Evolutionary conservation across 1,140 invertebrate genomes (phyloP), one percentile per base, ranked within the genome.

Genomic region (Vanessa atalanta): DNA sequence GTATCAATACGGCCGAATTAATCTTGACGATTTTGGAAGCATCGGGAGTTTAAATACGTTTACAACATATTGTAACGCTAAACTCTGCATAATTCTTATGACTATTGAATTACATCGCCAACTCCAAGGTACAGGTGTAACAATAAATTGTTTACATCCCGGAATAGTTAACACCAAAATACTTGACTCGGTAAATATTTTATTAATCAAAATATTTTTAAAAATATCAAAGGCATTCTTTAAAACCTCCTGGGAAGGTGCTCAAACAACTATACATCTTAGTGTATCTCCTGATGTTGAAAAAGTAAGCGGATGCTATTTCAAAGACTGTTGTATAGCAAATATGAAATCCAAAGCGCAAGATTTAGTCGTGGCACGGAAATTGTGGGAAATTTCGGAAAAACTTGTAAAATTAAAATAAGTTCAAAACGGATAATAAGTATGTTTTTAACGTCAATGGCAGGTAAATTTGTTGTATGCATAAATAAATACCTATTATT

Each of bases 41-140:
- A 48, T 15, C 15, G 15, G 47, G 26, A 55, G 20, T 31, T 43
- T 74, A 50, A 55, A 23, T 12, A 53, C 51, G 15, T 31, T 47
- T 15, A n/a, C 31, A 65, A 43, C 48, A 4, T 82, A 82, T 57
- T 23, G 37, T 70, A 95, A 95, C 26, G 96, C 97, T 0, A 99
- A 98, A 89, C 95, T 97, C 65, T 97, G 96, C 31, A 97, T 97
- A 79, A 95, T 98, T 74, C 94, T 97, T 43, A 98, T 98, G 89
- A 95, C 96, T 0, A 89, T 94, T 23, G 97, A 98, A 93, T 86
- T 98, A 65, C 95, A 96, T 0, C 93, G 94, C 76, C 93, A 95
- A 70, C 88, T 98, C 14, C 93, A 97, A 86, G 96, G 95, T 43
- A 94, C 95, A 9, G 95, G 93, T 7, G 95, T 99, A 0, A 96